A percentile compares a stretch with the other conserved stretches of the same genome.
Conservation (phyloP, 2,888 invertebrate species). For the Rhingia rostrata region DNA sequence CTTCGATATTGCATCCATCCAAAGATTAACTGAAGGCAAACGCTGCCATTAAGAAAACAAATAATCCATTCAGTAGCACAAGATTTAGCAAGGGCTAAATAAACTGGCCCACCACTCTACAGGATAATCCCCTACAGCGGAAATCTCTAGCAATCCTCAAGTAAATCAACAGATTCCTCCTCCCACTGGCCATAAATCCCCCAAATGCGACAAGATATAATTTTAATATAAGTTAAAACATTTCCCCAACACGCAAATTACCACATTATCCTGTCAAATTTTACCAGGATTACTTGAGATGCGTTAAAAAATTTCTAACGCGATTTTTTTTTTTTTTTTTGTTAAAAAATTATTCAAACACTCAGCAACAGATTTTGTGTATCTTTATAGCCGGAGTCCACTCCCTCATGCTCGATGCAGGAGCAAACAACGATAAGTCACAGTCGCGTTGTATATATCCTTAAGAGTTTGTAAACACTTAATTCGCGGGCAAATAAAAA, state of each 20-base stretch:
- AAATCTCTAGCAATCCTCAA: constrained; percentile 65
- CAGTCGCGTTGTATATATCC: constrained; percentile 54
- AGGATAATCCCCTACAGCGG: constrained; percentile 37
- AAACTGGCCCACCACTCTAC: constrained; percentile 41
- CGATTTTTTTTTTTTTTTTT: constrained; percentile 30
- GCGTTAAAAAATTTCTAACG: constrained; percentile 60
- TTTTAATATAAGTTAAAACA: constrained; percentile 63
- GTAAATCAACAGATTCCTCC: constrained; percentile 69
- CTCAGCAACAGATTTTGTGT: constrained; percentile 63
- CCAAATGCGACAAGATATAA: constrained; percentile 46
- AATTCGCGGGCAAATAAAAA: constrained; percentile 66
- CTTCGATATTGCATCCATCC: too few species aligned
- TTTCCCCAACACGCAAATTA: constrained; percentile 63
- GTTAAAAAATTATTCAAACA: constrained; percentile 58
- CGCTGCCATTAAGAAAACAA: too few species aligned
- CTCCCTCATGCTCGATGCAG: constrained; percentile 27
- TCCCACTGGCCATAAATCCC: constrained; percentile 40
- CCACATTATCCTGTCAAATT: constrained; percentile 74
- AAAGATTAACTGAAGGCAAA: too few species aligned
- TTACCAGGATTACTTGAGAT: constrained; percentile 64
- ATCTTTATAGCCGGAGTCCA: constrained; percentile 18
- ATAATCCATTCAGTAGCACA: too few species aligned
- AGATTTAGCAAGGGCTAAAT: not conserved
- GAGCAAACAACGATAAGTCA: constrained; percentile 69
- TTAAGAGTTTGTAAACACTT: constrained; percentile 71